These are phyloP conservation scores for Pterostichus niger DNA, from an alignment of 2,888 invertebrate species.

Conservation along the genomic window DNA sequence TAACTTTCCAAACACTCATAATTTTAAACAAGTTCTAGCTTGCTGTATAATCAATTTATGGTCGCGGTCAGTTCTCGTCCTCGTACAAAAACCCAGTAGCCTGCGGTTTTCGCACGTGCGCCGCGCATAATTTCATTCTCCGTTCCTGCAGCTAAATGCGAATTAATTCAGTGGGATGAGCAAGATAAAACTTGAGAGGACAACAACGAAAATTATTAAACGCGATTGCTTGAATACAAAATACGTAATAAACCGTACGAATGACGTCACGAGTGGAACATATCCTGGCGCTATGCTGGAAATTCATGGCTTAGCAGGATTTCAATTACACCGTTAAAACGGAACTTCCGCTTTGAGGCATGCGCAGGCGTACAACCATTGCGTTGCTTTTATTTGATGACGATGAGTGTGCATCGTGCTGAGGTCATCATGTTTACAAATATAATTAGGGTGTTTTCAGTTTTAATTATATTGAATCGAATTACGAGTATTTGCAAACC, in stretches of 20 bases:
- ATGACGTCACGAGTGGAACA: conserved; percentile 20
- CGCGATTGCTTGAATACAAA: conserved; percentile 55
- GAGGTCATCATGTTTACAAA: conserved; percentile 17
- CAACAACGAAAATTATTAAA: conserved; percentile 56
- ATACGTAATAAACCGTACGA: conserved; percentile 39
- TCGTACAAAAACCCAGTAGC: not conserved
- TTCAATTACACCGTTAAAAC: conserved; percentile 21
- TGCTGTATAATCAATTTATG: conserved; percentile 13
- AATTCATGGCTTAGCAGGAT: conserved; percentile 33
- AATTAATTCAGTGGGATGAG: conserved; percentile 55
- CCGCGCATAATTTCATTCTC: conserved; percentile 34
- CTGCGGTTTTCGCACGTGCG: conserved; percentile 32
- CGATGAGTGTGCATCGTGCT: not conserved
- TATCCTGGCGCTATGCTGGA: not conserved
- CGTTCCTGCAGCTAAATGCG: conserved; percentile 51
- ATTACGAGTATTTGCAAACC: too few species aligned
- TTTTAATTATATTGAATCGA: too few species aligned
- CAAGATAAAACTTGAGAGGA: conserved; percentile 54
- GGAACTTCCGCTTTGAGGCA: not conserved
- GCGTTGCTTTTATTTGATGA: not conserved
- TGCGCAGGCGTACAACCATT: not conserved
- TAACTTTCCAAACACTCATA: conserved; percentile 14
- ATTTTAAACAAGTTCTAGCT: conserved; percentile 21
- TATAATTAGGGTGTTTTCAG: too few species aligned
- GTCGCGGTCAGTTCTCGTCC: not conserved